Evolutionary conservation across 1,140 invertebrate genomes (phyloP).

Genomic region (Apolygus lucorum): DNA sequence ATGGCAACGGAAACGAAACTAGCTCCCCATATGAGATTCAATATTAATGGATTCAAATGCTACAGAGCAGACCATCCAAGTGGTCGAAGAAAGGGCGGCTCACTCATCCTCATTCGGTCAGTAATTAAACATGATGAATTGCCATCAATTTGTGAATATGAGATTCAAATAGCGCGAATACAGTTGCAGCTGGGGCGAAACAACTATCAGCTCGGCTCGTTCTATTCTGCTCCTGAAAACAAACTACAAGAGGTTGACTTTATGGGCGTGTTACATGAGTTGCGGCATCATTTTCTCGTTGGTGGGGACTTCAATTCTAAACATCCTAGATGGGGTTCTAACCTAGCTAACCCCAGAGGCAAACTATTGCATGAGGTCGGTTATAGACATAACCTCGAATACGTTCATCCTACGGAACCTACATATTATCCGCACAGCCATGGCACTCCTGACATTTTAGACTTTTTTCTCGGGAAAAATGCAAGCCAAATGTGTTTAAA

Average conservation of each 20-base stretch:
- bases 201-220: neutral
- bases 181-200: neutral
- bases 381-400: neutral
- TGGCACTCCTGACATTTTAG: neutral
- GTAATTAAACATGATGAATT: neutral
- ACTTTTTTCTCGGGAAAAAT: neutral
- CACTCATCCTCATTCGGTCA: neutral
- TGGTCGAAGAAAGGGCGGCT: slow-evolving; percentile 3
- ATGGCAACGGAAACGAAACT: neutral
- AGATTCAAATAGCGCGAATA: neutral
- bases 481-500: too few species aligned
- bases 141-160: too few species aligned
- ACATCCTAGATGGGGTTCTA: neutral
- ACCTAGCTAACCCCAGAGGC: neutral
- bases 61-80: neutral
- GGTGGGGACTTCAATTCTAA: neutral
- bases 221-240: neutral
- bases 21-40: neutral
- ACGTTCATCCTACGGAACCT: neutral
- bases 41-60: slow-evolving; percentile 1
- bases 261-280: neutral
- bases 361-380: neutral
- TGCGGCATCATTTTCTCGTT: neutral
- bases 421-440: neutral
- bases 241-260: neutral